Percentiles rank a stretch among this genome's conserved stretches.
These are phyloP conservation scores for Rhombomys opimus DNA, from an alignment of 2,113 vertebrate genomes.

Conservation along the genomic window DNA sequence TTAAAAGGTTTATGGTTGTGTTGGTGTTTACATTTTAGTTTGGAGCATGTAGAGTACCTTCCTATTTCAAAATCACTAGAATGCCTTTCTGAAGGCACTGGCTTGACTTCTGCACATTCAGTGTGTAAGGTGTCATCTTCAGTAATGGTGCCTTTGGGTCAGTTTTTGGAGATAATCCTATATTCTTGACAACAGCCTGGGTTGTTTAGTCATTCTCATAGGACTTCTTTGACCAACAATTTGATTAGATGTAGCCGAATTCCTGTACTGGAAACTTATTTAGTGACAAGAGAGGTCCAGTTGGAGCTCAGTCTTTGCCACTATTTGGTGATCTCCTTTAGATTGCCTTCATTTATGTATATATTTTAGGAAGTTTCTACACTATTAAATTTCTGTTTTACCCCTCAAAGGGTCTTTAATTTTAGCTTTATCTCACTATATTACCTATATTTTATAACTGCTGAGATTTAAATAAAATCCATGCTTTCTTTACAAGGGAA, in stretches of 20 bases:
- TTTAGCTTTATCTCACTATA: neutral
- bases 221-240: neutral
- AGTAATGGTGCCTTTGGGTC: neutral
- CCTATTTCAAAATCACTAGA: neutral
- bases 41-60: neutral
- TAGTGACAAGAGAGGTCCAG: neutral
- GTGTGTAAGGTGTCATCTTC: no score
- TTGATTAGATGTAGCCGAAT: neutral
- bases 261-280: neutral
- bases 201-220: neutral
- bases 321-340: neutral
- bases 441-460: neutral
- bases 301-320: neutral
- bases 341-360: neutral
- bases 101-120: neutral
- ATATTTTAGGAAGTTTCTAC: neutral
- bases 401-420: neutral
- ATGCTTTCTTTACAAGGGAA: neutral
- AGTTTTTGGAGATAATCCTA: neutral
- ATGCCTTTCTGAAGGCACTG: neutral
- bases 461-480: neutral
- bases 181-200: neutral
- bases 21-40: neutral
- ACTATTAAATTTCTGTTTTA: neutral
- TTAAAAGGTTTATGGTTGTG: neutral